A percentile compares a stretch with the other conserved stretches of the same genome.
phyloP scores from a whole-genome alignment of 2,888 invertebrate genomes.

The Pyrrhosoma nymphula region DNA sequence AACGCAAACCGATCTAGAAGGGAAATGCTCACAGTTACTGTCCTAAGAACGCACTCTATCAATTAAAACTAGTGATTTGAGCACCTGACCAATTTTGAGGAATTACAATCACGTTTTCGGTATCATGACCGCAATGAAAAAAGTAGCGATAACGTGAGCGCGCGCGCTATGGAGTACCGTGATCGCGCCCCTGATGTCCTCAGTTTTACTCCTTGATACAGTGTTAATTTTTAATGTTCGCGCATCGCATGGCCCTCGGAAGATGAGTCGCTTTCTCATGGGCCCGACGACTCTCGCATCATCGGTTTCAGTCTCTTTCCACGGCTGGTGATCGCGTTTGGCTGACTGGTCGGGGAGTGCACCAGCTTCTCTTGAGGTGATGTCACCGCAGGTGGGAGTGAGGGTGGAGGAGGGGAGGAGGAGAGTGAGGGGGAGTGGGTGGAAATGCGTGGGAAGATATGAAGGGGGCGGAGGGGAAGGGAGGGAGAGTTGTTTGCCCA shows the following conservation, averaged over 20 bases:
- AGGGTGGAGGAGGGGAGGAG: background rate
- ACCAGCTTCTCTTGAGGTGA: background rate
- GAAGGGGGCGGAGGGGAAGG: background rate
- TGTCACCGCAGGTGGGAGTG: constrained; percentile 30
- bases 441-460: background rate
- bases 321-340: background rate
- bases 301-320: background rate
- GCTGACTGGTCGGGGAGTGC: background rate
- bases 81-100: no score
- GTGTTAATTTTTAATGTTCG: background rate
- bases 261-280: background rate
- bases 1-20: no score
- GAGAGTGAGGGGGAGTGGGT: background rate
- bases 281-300: background rate
- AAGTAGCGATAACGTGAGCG: no score
- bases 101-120: no score
- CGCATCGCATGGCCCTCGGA: background rate
- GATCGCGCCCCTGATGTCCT: no score
- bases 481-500: background rate
- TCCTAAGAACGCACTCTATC: no score
- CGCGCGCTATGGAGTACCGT: no score
- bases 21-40: no score
- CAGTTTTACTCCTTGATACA: no score
- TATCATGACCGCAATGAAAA: no score
- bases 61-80: no score